phyloP scores from a whole-genome alignment of 2,113 vertebrate genomes.

The Halcyon senegalensis region DNA sequence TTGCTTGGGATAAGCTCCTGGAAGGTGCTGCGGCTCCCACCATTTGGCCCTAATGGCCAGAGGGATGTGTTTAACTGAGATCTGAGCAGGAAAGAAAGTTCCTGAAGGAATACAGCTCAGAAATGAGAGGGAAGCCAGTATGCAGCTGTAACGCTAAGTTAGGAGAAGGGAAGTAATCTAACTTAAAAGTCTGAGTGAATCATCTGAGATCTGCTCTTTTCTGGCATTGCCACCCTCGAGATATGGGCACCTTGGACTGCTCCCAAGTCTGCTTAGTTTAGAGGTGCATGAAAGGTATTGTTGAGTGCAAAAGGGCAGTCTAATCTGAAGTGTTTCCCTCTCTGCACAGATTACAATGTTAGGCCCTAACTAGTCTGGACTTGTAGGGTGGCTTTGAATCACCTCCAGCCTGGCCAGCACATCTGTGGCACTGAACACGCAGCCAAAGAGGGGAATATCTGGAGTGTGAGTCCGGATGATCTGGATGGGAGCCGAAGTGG shows the following conservation, averaged over 20 bases:
- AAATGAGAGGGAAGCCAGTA: neutral
- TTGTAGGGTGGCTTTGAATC: neutral
- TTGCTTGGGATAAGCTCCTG: neutral
- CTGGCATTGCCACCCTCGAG: neutral
- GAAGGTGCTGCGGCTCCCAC: neutral
- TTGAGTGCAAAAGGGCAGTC: neutral
- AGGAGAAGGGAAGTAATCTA: neutral
- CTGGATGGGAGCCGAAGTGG: neutral
- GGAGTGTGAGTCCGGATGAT: accelerated
- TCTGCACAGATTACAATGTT: neutral
- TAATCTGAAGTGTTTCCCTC: neutral
- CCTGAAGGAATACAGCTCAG: neutral
- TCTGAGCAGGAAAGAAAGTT: neutral
- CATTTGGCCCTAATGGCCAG: neutral
- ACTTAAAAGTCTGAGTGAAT: neutral
- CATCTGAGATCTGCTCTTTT: neutral
- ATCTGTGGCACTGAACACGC: accelerated
- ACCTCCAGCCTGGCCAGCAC: neutral
- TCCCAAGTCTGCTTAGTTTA: neutral
- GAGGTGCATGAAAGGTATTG: neutral
- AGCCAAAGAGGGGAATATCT: neutral
- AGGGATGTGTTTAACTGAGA: neutral
- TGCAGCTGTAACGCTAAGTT: neutral
- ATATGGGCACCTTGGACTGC: neutral
- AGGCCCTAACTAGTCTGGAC: neutral